A percentile compares a stretch with the other conserved stretches of the same genome.
Evolutionary conservation across 2,797 vertebrate species (phyloP).

Genomic region (Neostethus bicornis): DNA sequence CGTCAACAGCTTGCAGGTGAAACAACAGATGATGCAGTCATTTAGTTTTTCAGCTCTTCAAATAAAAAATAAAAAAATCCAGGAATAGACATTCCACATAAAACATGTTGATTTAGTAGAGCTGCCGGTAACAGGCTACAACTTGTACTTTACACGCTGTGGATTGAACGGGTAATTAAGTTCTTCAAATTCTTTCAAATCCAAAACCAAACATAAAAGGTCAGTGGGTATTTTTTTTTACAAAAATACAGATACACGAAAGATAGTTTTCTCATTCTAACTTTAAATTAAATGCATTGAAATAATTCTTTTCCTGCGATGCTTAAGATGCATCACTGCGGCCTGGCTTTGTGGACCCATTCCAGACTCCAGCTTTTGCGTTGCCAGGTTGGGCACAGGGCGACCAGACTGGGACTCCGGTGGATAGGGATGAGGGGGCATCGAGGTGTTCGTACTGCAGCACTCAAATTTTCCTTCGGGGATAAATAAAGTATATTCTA

Average conservation of each 20-base stretch:
- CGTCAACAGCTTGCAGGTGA: conserved; percentile 26
- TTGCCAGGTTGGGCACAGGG: no score
- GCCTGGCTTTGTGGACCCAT: no score
- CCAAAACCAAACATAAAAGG: not conserved
- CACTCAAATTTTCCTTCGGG: no score
- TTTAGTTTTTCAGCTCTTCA: conserved; percentile 23
- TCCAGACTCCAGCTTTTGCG: no score
- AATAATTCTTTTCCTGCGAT: no score
- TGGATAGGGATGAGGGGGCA: no score
- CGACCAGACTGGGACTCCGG: no score
- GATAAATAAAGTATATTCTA: no score
- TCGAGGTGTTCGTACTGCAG: no score
- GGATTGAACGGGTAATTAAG: not conserved
- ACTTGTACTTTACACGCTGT: not conserved
- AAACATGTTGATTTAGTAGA: not conserved
- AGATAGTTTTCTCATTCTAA: not conserved
- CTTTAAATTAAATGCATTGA: no score
- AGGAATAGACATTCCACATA: not conserved
- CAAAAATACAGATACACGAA: not conserved
- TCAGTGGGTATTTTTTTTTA: not conserved
- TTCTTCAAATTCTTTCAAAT: not conserved
- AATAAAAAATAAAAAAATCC: not conserved
- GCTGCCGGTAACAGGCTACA: not conserved
- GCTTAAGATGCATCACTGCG: no score
- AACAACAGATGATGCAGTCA: conserved; percentile 8